Percentiles rank a stretch among this genome's conserved stretches.
phyloP scores from a whole-genome alignment of 2,888 invertebrate genomes.

The Tetranychus truncatus region DNA sequence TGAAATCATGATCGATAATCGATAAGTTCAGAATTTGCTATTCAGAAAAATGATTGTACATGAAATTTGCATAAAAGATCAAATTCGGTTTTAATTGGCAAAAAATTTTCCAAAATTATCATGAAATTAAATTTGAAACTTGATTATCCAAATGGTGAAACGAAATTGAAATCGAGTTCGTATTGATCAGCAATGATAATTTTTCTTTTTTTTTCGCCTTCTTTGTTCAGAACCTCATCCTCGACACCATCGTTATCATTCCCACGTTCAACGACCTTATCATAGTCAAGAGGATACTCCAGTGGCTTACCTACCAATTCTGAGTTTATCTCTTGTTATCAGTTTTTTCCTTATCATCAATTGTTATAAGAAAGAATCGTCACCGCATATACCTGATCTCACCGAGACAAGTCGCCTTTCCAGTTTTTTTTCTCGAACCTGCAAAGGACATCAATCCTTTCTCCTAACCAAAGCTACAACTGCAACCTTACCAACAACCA shows the following conservation, averaged over 20 bases:
- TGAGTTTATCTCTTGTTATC: not conserved
- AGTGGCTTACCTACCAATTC: not conserved
- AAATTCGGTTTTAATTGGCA: too few relatives aligned
- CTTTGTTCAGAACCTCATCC: constrained; percentile 1
- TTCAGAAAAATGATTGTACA: too few relatives aligned
- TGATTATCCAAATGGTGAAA: too few relatives aligned
- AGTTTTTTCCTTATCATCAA: not conserved
- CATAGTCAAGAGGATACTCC: not conserved
- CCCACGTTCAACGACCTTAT: not conserved
- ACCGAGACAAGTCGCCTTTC: constrained; percentile 1
- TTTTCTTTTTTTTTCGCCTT: not conserved
- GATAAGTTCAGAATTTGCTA: too few relatives aligned
- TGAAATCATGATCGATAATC: too few relatives aligned
- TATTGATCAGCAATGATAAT: not conserved
- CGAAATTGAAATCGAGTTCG: too few relatives aligned
- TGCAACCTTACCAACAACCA: not conserved
- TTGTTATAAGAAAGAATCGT: constrained; percentile 2
- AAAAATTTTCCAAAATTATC: too few relatives aligned
- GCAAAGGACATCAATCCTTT: not conserved
- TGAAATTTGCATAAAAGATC: too few relatives aligned
- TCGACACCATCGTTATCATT: constrained; percentile 9
- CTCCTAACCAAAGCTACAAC: not conserved
- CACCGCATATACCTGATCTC: not conserved
- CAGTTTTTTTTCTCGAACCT: not conserved
- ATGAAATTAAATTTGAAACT: too few relatives aligned